These are phyloP conservation scores for Tretioscincus oriximinensis DNA, from an alignment of 2,113 vertebrate genomes.

Conservation along the genomic window DNA sequence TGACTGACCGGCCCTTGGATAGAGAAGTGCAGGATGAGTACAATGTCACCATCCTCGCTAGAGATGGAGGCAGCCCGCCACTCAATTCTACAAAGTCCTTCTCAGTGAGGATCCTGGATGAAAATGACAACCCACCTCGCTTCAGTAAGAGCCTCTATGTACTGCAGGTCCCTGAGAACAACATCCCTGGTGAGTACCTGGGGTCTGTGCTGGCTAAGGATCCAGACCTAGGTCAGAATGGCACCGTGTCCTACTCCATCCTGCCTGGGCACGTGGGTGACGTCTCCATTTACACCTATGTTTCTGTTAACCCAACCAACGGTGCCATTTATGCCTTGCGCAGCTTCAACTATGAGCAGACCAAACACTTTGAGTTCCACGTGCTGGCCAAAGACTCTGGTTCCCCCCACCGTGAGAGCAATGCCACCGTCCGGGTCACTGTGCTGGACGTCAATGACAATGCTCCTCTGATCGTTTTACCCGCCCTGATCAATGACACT, in stretches of 20 bases:
- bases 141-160: slow-evolving; percentile 95
- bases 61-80: slow-evolving; percentile 90
- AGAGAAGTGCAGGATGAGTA: slow-evolving; percentile 93
- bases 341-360: slow-evolving; percentile 98
- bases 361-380: slow-evolving; percentile 96
- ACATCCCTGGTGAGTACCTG: slow-evolving; percentile 95
- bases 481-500: slow-evolving; percentile 91
- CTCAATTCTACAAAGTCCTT: slow-evolving; percentile 97
- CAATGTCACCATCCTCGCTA: slow-evolving; percentile 95
- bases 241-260: slow-evolving; percentile 95
- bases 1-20: slow-evolving; percentile 92
- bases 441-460: slow-evolving; percentile 98
- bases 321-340: slow-evolving; percentile 96
- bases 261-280: slow-evolving; percentile 93
- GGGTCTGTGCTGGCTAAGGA: slow-evolving; percentile 95
- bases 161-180: slow-evolving; percentile 96
- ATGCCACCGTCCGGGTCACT: slow-evolving; percentile 89
- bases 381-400: slow-evolving; percentile 95
- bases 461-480: slow-evolving; percentile 91
- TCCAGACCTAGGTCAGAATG: slow-evolving; percentile 93
- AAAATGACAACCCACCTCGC: slow-evolving; percentile 95
- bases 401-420: slow-evolving; percentile 93
- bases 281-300: slow-evolving; percentile 95
- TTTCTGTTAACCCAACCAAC: slow-evolving; percentile 95
- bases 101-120: slow-evolving; percentile 91